Percentiles rank a stretch among this genome's conserved stretches.
phyloP scores from a whole-genome alignment of 2,888 invertebrate species.

The Actias luna region DNA sequence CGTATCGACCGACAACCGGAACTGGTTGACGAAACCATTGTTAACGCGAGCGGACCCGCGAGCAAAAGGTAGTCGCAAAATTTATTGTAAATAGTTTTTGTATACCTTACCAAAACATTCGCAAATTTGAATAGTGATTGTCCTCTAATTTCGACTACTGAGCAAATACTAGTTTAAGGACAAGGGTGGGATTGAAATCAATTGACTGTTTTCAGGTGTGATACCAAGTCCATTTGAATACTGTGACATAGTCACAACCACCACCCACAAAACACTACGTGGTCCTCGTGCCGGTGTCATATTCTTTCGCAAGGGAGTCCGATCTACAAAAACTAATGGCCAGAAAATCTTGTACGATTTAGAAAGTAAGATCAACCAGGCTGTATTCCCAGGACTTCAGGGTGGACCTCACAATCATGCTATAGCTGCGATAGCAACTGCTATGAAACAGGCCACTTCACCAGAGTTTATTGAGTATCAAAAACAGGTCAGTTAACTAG shows the following conservation, averaged over 20 bases:
- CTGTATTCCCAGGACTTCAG: slow-evolving; percentile 96
- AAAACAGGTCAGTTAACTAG: slow-evolving; percentile 81
- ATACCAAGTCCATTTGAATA: slow-evolving; percentile 95
- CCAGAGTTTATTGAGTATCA: slow-evolving; percentile 93
- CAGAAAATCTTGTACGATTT: slow-evolving; percentile 92
- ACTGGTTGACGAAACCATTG: too few species aligned
- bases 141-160: too few species aligned
- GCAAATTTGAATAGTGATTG: too few species aligned
- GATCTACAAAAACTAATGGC: slow-evolving; percentile 89
- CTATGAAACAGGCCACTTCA: slow-evolving; percentile 93
- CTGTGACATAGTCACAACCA: slow-evolving; percentile 96
- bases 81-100: too few species aligned
- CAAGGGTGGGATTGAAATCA: background rate
- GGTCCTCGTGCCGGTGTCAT: slow-evolving; percentile 95
- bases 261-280: slow-evolving; percentile 96
- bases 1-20: too few species aligned
- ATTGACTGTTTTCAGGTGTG: slow-evolving; percentile 75
- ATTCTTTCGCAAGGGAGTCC: slow-evolving; percentile 95
- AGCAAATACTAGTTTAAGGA: background rate
- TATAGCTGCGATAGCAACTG: slow-evolving; percentile 97
- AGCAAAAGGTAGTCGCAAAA: too few species aligned
- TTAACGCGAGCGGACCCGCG: too few species aligned
- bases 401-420: slow-evolving; percentile 99
- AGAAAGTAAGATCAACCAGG: slow-evolving; percentile 92
- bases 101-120: too few species aligned